Percentiles rank a stretch among this genome's conserved stretches.
Evolutionary conservation across 2,113 vertebrate genomes (phyloP).

Genomic region (Porphyrio hochstetteri): DNA sequence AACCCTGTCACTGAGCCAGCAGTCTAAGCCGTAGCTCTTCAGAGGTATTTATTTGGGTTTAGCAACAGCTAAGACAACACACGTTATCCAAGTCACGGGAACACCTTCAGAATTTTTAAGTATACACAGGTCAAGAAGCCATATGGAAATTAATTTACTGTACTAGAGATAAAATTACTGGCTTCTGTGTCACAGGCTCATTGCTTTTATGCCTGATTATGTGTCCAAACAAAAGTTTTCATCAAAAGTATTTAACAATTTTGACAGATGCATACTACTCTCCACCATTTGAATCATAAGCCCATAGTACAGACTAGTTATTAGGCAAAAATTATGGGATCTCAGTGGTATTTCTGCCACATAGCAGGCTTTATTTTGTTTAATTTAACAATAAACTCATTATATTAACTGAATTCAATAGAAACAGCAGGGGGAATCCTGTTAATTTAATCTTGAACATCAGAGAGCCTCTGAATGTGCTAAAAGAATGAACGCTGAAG

Average conservation of each 20-base stretch:
- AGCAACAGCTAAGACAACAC: neutral
- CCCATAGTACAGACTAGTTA: neutral
- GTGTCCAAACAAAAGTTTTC: neutral
- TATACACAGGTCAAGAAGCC: neutral
- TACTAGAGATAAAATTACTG: neutral
- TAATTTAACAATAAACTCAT: constrained; percentile 77
- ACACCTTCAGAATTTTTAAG: neutral
- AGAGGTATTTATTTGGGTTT: neutral
- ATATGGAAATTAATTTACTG: neutral
- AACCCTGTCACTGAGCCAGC: neutral
- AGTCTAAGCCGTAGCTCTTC: neutral
- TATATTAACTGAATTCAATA: constrained; percentile 75
- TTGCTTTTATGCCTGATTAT: neutral
- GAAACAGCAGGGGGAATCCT: constrained; percentile 72
- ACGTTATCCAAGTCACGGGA: fast-evolving
- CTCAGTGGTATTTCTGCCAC: constrained; percentile 58
- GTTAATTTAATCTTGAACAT: constrained; percentile 73
- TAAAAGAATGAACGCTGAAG: constrained; percentile 58
- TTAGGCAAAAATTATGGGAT: constrained; percentile 9
- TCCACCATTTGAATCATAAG: neutral
- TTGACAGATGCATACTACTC: neutral
- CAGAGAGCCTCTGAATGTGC: constrained; percentile 51
- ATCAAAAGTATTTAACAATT: neutral
- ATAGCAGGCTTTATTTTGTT: constrained; percentile 68
- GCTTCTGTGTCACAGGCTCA: neutral